A percentile compares a stretch with the other conserved stretches of the same genome.
These are phyloP conservation scores for Lota lota DNA, from an alignment of 2,113 vertebrate genomes.

Conservation along the genomic window DNA sequence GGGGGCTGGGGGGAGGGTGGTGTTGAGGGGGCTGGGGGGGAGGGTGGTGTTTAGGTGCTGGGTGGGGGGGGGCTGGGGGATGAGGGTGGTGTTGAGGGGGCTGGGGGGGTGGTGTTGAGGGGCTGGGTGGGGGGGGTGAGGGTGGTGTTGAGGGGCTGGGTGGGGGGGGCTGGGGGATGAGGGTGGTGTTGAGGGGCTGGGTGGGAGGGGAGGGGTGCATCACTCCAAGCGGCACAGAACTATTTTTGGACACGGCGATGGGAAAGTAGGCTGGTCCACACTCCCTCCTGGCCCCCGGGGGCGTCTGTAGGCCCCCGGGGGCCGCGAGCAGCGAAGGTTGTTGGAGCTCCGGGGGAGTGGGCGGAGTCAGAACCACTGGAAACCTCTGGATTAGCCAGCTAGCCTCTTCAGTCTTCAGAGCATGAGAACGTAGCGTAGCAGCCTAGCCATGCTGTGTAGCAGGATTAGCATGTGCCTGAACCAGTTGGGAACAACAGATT, in stretches of 20 bases:
- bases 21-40: neutral
- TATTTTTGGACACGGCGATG: conserved; percentile 62
- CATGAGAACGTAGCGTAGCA: too few relatives aligned
- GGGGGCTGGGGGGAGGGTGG: too few relatives aligned
- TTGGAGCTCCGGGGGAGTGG: neutral
- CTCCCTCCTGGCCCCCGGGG: conserved; percentile 33
- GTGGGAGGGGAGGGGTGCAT: conserved; percentile 11
- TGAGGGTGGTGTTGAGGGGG: neutral
- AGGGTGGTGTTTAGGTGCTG: neutral
- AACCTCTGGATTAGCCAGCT: too few relatives aligned
- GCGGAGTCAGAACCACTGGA: neutral
- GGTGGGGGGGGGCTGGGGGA: neutral
- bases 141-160: too few relatives aligned
- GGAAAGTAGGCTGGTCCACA: conserved; percentile 56
- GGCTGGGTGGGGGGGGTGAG: neutral
- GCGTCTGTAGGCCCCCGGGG: conserved; percentile 23
- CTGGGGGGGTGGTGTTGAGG: neutral
- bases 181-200: too few relatives aligned
- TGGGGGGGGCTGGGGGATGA: too few relatives aligned
- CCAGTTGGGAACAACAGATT: too few relatives aligned
- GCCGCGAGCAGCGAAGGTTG: neutral
- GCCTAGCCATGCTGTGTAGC: too few relatives aligned
- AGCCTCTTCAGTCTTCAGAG: too few relatives aligned
- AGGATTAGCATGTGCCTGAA: too few relatives aligned
- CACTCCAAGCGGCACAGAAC: conserved; percentile 38